Evolutionary conservation across 2,113 vertebrate genomes (phyloP), one percentile per base, ranked within the genome.

Genomic region (Hyperoodon ampullatus): DNA sequence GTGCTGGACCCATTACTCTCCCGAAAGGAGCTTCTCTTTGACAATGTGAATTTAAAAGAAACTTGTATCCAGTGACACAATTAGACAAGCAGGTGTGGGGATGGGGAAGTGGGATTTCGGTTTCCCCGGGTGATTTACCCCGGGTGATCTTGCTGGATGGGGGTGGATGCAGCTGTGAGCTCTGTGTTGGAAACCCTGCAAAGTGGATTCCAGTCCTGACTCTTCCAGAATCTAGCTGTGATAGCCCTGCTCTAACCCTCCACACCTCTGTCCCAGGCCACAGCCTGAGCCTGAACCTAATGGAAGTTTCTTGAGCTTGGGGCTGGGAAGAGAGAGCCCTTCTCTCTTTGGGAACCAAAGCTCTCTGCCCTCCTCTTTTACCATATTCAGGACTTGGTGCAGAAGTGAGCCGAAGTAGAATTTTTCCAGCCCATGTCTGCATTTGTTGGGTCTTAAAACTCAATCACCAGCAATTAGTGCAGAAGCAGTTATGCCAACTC

Each of bases 401-500:
- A 19, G 39, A 70, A 68, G 24, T 42, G 61, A 94, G 50, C 35
- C n/a, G 1, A 1, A 0, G 1, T 8, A 47, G 65, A 55, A 5
- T 65, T 19, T 71, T 35, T 9, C 61, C 78, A 90, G 50, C 50
- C 58, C 7, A 2, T 10, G 19, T 66, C 90, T 90, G 81, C 93
- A 15, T 70, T 81, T 44, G 18, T 74, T 70, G 47, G 13, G 26
- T 78, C 89, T 90, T 88, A 61, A 89, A 95, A 91, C 65, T 84
- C 55, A 86, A 26, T 94, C 96, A 86, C 91, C 60, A 93, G 39
- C 88, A 88, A 87, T 93, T 39, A 94, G 77, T 0, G 0, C 53
- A 53, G 42, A 81, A 96, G 72, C 68, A 75, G 66, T 96, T 94
- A 68, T 21, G 68, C 78, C 80, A 93, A 91, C 81, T 82, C 30